Base-by-base conservation (phyloP, 2,888 invertebrate species). In the Esperia sulphurella region DNA sequence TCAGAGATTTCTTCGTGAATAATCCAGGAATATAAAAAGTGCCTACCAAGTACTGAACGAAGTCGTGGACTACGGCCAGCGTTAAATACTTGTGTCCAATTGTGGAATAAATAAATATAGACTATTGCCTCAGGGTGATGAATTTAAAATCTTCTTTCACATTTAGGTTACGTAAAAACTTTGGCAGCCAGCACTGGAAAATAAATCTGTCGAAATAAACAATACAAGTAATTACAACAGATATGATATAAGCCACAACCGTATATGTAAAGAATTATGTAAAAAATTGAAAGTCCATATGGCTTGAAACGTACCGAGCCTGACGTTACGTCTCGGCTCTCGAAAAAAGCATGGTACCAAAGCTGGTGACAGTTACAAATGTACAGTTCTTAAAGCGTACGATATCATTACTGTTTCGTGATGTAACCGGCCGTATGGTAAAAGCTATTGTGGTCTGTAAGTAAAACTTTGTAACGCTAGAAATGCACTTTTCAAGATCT, bases 321-420 rank as follows among this genome's bases (percentile, higher is more conserved):
- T 39, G 42, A 45, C 45, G 45, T 13, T 52, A 50, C 5, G 33
- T 39, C 37, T 43, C 52, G 43, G 49, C 53, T 52, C 33, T 45
- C 49, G n/a, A 45, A 46, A 50, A 53, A 61, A 62, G 58, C 58
- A 35, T 43, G 31, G 50, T 41, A 51, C 63, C 59, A 57, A 65
- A 67, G 54, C 51, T 53, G 67, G 61, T 57, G 72, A 71, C 72
- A 73, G 71, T 62, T 65, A 73, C 61, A 66, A 71, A 71, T 71
- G 66, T 62, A 53, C 48, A n/a, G 55, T 31, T 38, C 43, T 51
- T 40, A 45, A 40, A 46, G 46, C 43, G 49, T 46, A 49, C 59
- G 58, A 63, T 60, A 53, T 57, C 55, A 53, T 57, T 55, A 57
- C 50, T 58, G 52, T 65, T 59, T 55, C 55, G 60, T 59, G 48